phyloP scores from a whole-genome alignment of 1,140 invertebrate genomes.

The Leptonema lineaticorne region DNA sequence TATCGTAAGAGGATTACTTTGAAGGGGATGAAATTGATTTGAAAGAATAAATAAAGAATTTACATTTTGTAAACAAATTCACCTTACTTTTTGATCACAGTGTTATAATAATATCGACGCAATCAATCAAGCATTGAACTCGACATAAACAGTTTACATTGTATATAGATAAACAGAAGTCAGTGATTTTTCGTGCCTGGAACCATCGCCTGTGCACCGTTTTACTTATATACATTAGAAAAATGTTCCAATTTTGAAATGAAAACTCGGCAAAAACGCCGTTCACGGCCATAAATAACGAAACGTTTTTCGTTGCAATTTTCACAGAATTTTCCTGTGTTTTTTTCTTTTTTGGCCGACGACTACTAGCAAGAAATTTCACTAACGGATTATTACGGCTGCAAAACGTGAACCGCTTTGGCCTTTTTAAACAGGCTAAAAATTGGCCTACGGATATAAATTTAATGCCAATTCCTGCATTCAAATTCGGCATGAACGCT shows the following conservation, averaged over 20 bases:
- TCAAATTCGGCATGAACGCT: neutral
- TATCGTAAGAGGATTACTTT: too few relatives aligned
- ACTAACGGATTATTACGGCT: neutral
- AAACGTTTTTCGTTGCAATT: neutral
- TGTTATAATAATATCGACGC: too few relatives aligned
- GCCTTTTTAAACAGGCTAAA: neutral
- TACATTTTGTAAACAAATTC: too few relatives aligned
- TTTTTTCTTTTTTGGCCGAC: neutral
- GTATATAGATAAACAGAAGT: too few relatives aligned
- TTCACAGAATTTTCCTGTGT: neutral
- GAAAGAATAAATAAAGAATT: too few relatives aligned
- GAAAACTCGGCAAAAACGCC: neutral
- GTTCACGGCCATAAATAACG: neutral
- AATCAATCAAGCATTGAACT: too few relatives aligned
- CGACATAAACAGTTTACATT: too few relatives aligned
- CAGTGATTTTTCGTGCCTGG: neutral
- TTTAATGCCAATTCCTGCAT: slow-evolving; percentile 18
- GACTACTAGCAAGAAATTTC: neutral
- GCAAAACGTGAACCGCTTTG: neutral
- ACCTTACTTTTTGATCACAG: too few relatives aligned
- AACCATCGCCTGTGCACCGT: too few relatives aligned
- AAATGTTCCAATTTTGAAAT: neutral
- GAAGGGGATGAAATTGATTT: too few relatives aligned
- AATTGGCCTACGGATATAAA: neutral
- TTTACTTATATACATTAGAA: neutral